phyloP scores from a whole-genome alignment of 2,113 vertebrate species.

The Cryptomyrus ogoouensis region DNA sequence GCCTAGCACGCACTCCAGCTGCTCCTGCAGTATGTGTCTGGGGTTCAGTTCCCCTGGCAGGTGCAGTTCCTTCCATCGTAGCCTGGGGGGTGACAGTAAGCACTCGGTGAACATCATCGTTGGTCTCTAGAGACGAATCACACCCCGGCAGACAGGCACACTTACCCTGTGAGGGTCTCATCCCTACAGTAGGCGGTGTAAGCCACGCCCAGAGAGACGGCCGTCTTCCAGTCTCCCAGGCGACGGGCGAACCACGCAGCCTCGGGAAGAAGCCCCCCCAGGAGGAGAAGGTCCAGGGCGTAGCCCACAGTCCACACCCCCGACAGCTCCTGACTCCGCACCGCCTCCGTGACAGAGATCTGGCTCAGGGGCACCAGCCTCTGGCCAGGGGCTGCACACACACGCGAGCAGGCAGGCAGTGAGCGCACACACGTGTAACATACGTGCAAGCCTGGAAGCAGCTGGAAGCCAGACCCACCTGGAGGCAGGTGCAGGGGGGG shows the following conservation, averaged over 20 bases:
- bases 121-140: not conserved
- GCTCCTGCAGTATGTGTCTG: constrained; percentile 71
- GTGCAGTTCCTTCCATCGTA: constrained; percentile 50
- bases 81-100: constrained; percentile 53
- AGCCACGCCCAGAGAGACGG: constrained; percentile 72
- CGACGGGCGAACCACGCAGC: constrained; percentile 76
- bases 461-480: constrained; percentile 54
- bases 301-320: constrained; percentile 85
- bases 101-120: not conserved
- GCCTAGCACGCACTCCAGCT: constrained; percentile 69
- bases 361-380: constrained; percentile 71
- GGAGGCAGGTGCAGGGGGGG: constrained; percentile 70
- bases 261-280: constrained; percentile 83
- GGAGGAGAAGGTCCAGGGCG: constrained; percentile 76
- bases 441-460: not conserved
- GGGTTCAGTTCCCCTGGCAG: constrained; percentile 69
- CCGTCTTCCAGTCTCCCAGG: constrained; percentile 90
- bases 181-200: constrained; percentile 61
- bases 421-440: not conserved
- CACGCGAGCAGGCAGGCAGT: not conserved
- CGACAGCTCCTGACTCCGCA: constrained; percentile 77
- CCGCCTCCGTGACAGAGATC: constrained; percentile 54
- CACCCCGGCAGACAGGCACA: not conserved
- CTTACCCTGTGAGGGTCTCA: constrained; percentile 57
- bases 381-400: constrained; percentile 47